phyloP scores from a whole-genome alignment of 2,113 vertebrate species.

The Cryptomyrus ogoouensis region DNA sequence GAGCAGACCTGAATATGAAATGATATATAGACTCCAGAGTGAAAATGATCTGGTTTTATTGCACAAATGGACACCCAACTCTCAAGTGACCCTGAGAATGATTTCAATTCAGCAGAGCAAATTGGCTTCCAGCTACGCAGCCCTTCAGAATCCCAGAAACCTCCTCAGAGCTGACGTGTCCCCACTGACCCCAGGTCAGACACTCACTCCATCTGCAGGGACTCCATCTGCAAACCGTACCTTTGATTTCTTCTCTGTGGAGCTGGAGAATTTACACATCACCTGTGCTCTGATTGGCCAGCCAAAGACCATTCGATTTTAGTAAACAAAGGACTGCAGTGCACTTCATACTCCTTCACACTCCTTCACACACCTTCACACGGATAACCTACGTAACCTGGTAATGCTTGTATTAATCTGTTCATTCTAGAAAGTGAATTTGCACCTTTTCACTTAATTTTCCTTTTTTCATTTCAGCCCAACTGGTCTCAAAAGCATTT shows the following conservation, averaged over 20 bases:
- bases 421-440: neutral
- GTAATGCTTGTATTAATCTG: neutral
- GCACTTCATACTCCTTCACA: neutral
- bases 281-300: neutral
- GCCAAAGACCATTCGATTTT: neutral
- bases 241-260: neutral
- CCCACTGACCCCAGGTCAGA: neutral
- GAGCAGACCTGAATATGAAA: neutral
- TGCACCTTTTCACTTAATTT: neutral
- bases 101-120: neutral
- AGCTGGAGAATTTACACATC: neutral
- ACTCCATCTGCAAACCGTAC: neutral
- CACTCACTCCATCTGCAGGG: neutral
- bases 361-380: neutral
- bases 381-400: neutral
- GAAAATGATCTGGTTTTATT: conserved; percentile 2
- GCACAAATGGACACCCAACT: neutral
- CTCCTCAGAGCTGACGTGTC: neutral
- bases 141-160: neutral
- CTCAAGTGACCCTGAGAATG: neutral
- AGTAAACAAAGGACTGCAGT: neutral
- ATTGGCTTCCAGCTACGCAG: neutral
- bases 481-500: neutral
- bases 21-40: neutral
- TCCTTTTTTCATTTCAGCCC: neutral